phyloP scores from a whole-genome alignment of 2,797 vertebrate species.

The Siniperca obscura region DNA sequence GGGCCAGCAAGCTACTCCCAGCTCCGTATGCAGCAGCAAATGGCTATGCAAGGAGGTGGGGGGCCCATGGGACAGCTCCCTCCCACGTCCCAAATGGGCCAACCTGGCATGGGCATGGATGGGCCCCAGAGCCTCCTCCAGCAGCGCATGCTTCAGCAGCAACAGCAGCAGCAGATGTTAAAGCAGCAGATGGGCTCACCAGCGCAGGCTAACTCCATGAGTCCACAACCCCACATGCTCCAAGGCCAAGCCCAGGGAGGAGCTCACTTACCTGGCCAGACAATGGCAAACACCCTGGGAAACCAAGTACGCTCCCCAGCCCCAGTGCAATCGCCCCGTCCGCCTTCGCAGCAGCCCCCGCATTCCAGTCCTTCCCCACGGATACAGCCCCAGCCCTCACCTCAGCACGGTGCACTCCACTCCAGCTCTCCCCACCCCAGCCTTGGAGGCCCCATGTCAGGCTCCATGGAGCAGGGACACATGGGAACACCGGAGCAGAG shows the following conservation, averaged over 20 bases:
- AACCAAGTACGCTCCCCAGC: conserved; percentile 97
- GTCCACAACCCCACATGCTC: conserved; percentile 97
- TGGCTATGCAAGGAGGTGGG: conserved; percentile 89
- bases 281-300: conserved; percentile 91
- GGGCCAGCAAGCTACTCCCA: conserved; percentile 88
- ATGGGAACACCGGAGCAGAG: conserved; percentile 95
- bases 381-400: conserved; percentile 96
- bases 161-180: conserved; percentile 87
- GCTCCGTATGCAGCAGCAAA: conserved; percentile 89
- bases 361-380: conserved; percentile 98
- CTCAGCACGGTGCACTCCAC: conserved; percentile 92
- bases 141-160: conserved; percentile 87
- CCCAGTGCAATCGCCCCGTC: conserved; percentile 96
- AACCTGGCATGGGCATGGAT: conserved; percentile 92
- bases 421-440: conserved; percentile 95
- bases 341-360: conserved; percentile 94
- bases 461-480: conserved; percentile 95
- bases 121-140: conserved; percentile 87
- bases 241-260: conserved; percentile 90
- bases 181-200: conserved; percentile 95
- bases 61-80: conserved; percentile 93
- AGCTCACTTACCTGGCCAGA: conserved; percentile 91
- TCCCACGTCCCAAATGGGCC: conserved; percentile 91
- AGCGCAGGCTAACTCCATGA: conserved; percentile 93
- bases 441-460: conserved; percentile 92